Conservation (phyloP, 2,888 invertebrate genomes). For the Eupithecia inturbata region DNA sequence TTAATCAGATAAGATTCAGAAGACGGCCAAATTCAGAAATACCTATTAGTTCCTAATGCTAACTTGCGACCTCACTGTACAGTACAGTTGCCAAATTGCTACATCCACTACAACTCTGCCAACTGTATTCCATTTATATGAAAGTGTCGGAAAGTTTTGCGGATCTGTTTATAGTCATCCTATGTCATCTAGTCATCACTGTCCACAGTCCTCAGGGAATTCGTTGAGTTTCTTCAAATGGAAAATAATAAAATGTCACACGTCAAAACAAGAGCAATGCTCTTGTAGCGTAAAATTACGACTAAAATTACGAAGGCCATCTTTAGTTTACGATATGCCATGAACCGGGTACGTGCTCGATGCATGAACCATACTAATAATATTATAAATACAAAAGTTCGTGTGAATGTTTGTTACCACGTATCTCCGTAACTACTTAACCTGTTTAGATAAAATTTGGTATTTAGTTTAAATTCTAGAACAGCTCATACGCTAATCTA, state of each 20-base stretch:
- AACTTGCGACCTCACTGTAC: not conserved
- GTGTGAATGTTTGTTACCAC: no score
- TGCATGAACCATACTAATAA: no score
- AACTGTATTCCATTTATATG: not conserved
- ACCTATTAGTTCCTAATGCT: not conserved
- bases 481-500: no score
- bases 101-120: not conserved
- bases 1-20: not conserved
- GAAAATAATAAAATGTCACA: constrained; percentile 1
- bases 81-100: not conserved
- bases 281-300: not conserved
- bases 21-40: not conserved
- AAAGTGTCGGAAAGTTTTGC: not conserved
- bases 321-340: not conserved
- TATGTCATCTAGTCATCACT: not conserved
- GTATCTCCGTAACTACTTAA: no score
- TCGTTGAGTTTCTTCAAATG: not conserved
- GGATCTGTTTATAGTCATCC: not conserved
- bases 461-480: no score
- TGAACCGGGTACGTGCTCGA: no score
- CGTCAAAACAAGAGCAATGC: not conserved
- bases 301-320: not conserved
- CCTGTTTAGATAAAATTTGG: no score
- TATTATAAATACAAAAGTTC: no score
- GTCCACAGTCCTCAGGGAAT: not conserved